Evolutionary conservation across 2,888 invertebrate genomes (phyloP).

Genomic region (Leptinotarsa rubiginosa): DNA sequence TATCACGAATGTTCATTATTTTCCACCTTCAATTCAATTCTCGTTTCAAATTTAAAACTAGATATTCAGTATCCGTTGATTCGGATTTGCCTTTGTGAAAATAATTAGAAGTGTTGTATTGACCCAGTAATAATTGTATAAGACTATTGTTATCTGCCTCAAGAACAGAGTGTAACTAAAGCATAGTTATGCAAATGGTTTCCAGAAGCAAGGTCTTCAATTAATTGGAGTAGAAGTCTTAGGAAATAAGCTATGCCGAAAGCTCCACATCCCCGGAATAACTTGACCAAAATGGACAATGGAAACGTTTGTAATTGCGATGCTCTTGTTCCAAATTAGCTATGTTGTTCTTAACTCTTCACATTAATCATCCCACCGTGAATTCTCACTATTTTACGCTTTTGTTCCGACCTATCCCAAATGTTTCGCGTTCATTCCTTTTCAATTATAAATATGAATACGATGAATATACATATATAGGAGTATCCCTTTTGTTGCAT

Average conservation of each 20-base stretch:
- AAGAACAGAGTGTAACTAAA: slow-evolving; percentile 52
- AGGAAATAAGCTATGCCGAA: slow-evolving; percentile 52
- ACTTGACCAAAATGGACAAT: slow-evolving; percentile 58
- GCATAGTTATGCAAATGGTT: slow-evolving; percentile 57
- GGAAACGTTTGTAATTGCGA: slow-evolving; percentile 51
- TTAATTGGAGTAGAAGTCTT: slow-evolving; percentile 56
- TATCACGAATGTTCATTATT: slow-evolving; percentile 5
- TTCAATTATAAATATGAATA: slow-evolving; percentile 25
- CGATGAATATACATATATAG: too few species aligned
- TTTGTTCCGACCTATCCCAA: slow-evolving; percentile 32
- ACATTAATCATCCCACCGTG: slow-evolving; percentile 50
- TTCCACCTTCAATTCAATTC: not conserved
- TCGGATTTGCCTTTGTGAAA: slow-evolving; percentile 29
- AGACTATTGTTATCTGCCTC: slow-evolving; percentile 53
- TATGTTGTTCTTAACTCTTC: slow-evolving; percentile 51
- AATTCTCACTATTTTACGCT: slow-evolving; percentile 47
- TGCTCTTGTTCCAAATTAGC: slow-evolving; percentile 48
- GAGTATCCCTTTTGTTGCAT: too few species aligned
- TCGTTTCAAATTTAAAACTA: not conserved
- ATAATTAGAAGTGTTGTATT: slow-evolving; percentile 45
- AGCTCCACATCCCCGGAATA: slow-evolving; percentile 55
- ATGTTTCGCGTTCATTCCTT: slow-evolving; percentile 21
- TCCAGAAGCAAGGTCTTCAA: slow-evolving; percentile 54
- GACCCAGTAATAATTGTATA: slow-evolving; percentile 50
- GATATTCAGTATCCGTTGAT: slow-evolving; percentile 32